Evolutionary conservation across 2,888 invertebrate species (phyloP).

Genomic region (Parthenolecanium corni): DNA sequence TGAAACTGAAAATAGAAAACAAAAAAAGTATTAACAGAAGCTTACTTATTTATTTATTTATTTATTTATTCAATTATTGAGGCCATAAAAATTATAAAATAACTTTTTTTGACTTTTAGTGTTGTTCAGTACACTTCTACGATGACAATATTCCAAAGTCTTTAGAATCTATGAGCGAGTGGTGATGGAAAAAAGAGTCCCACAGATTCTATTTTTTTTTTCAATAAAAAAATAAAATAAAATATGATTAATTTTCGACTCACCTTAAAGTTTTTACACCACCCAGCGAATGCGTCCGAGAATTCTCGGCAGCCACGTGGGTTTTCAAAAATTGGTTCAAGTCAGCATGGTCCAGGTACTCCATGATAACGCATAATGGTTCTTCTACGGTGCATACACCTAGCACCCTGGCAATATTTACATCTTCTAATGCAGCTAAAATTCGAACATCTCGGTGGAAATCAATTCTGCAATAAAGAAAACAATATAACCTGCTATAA

Average conservation of each 20-base stretch:
- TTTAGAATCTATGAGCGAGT: no score
- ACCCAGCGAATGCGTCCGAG: conserved; percentile 34
- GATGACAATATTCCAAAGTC: no score
- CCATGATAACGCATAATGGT: conserved; percentile 47
- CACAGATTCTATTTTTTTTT: no score
- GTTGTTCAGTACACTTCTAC: no score
- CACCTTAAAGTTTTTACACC: conserved; percentile 37
- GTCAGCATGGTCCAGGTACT: conserved; percentile 50
- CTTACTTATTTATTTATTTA: neutral
- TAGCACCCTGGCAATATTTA: conserved; percentile 46
- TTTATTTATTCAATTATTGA: neutral
- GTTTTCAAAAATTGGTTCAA: conserved; percentile 46
- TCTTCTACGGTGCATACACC: conserved; percentile 46
- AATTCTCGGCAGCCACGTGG: conserved; percentile 38
- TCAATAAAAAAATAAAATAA: conserved; percentile 51
- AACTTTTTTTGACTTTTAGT: no score
- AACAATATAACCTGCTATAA: neutral
- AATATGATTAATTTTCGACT: neutral
- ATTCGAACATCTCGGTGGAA: conserved; percentile 79
- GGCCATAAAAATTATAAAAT: neutral
- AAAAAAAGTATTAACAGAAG: neutral
- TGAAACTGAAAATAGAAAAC: conserved; percentile 45
- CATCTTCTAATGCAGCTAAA: conserved; percentile 60
- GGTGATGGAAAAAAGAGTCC: no score
- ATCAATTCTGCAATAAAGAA: conserved; percentile 54